A percentile compares a stretch with the other conserved stretches of the same genome.
These are phyloP conservation scores for Naso thynnoides DNA, from an alignment of 2,797 vertebrate species.

Conservation along the genomic window DNA sequence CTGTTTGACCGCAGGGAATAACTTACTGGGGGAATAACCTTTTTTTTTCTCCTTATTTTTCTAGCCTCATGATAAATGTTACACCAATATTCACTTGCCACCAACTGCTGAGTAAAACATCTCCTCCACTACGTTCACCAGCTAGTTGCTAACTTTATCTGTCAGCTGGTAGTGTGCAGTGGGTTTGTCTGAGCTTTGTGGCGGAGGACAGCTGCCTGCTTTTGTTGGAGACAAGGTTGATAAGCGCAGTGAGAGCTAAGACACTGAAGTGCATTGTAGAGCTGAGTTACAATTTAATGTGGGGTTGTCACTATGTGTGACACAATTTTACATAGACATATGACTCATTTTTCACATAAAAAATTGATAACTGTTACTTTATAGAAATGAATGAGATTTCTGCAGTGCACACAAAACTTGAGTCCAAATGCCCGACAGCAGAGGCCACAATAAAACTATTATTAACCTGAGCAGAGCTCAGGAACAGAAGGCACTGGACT, in stretches of 20 bases:
- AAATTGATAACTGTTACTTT: background rate
- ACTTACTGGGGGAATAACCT: too few species aligned
- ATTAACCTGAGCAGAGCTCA: constrained; percentile 16
- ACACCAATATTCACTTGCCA: too few species aligned
- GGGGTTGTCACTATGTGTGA: background rate
- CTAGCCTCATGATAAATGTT: too few species aligned
- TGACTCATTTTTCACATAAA: background rate
- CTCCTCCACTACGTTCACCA: too few species aligned
- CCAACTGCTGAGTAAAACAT: too few species aligned
- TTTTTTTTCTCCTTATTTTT: too few species aligned
- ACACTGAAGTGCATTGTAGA: background rate
- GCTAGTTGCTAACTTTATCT: too few species aligned
- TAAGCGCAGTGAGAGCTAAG: too few species aligned
- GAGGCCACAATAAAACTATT: constrained; percentile 3
- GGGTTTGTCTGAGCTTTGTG: too few species aligned
- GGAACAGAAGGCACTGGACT: background rate
- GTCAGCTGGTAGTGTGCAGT: too few species aligned
- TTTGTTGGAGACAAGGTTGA: too few species aligned
- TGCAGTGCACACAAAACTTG: background rate
- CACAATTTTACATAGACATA: background rate
- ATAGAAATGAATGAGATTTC: background rate
- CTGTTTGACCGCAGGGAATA: too few species aligned
- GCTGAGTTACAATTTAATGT: background rate
- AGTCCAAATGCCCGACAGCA: background rate
- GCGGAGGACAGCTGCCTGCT: background rate